Conservation (phyloP, 1,140 invertebrate genomes). For the Dermatophagoides farinae region DNA sequence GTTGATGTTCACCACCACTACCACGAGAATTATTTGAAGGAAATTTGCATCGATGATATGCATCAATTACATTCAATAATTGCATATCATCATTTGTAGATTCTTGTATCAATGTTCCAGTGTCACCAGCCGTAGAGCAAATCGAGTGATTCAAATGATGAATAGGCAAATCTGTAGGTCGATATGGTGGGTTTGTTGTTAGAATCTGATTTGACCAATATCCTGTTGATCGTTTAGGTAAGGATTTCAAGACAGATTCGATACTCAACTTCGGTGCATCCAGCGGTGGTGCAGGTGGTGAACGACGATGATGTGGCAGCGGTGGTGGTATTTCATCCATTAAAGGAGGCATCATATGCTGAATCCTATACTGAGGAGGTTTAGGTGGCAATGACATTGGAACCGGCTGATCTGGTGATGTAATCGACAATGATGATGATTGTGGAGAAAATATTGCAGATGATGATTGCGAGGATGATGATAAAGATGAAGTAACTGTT, state of each 20-base stretch:
- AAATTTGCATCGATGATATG: constrained; percentile 4
- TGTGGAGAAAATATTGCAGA: background rate
- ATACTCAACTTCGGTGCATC: background rate
- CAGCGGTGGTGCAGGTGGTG: background rate
- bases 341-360: background rate
- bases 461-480: background rate
- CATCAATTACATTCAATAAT: constrained; percentile 2
- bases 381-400: background rate
- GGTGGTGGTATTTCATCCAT: background rate
- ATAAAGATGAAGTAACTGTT: too few species aligned
- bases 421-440: background rate
- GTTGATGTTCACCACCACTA: too few species aligned
- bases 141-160: too few species aligned
- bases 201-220: constrained; percentile 2
- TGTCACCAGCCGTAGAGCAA: background rate
- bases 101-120: background rate
- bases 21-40: background rate
- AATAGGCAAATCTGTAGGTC: background rate
- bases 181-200: background rate
- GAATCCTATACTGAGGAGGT: background rate
- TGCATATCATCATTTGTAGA: background rate
- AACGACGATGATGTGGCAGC: background rate
- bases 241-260: background rate
- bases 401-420: background rate
- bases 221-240: background rate